Evolutionary conservation across 2,797 vertebrate genomes (phyloP).

Genomic region (Ibycter americanus): DNA sequence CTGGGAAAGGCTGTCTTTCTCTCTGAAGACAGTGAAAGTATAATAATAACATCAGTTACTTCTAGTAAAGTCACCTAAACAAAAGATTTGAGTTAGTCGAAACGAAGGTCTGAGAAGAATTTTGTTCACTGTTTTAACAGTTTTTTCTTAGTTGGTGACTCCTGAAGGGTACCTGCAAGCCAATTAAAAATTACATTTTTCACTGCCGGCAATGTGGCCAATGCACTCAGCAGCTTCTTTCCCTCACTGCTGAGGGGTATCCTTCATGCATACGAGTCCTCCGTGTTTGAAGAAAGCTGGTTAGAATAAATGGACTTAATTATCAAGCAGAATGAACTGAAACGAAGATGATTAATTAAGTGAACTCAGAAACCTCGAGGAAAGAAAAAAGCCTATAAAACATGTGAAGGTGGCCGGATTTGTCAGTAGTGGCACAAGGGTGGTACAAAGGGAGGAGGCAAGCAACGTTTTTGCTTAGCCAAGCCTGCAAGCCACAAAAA

Average conservation of each 20-base stretch:
- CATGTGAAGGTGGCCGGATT: not conserved
- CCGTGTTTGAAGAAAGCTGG: not conserved
- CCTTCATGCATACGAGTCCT: not conserved
- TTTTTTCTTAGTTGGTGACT: not conserved
- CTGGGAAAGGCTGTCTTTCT: not conserved
- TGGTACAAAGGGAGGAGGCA: not conserved
- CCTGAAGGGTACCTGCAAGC: not conserved
- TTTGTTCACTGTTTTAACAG: not conserved
- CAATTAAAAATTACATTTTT: not conserved
- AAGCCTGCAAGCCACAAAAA: not conserved
- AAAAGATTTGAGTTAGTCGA: not conserved
- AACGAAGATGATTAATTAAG: slow-evolving; percentile 35
- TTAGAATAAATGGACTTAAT: slow-evolving; percentile 38
- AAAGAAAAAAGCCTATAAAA: not conserved
- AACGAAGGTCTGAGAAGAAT: not conserved
- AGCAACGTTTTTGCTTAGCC: not conserved
- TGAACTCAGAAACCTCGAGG: not conserved
- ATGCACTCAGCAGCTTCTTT: not conserved
- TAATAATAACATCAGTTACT: not conserved
- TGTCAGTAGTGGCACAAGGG: not conserved
- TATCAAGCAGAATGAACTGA: slow-evolving; percentile 1
- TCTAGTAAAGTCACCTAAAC: not conserved
- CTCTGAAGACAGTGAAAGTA: not conserved
- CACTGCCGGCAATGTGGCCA: not conserved
- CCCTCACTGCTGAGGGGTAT: not conserved